A percentile compares a stretch with the other conserved stretches of the same genome.
These are phyloP conservation scores for Zoanthus sociatus DNA, from an alignment of 92 coral and sea anemone species.

Conservation along the genomic window DNA sequence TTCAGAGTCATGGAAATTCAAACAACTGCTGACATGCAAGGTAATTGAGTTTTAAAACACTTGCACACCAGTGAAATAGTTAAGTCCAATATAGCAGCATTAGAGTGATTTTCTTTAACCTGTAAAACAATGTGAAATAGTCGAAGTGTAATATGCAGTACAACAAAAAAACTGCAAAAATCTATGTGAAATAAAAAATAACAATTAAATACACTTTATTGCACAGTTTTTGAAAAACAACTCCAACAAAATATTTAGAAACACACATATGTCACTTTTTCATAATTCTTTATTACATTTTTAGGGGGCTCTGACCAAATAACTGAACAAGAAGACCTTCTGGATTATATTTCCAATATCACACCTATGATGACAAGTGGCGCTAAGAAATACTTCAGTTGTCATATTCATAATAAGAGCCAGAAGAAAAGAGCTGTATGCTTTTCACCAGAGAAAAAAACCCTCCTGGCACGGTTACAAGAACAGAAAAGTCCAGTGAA, in stretches of 20 bases:
- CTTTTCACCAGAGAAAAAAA: conserved; percentile 4
- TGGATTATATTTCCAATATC: not conserved
- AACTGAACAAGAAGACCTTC: not conserved
- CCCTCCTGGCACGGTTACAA: not conserved
- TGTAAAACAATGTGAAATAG: too few species aligned
- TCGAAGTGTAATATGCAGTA: not conserved
- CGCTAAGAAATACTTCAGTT: not conserved
- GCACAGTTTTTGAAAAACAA: conserved; percentile 11
- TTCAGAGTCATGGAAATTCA: conserved; percentile 20
- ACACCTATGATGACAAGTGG: conserved; percentile 2
- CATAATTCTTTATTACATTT: not conserved
- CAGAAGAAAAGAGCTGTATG: not conserved
- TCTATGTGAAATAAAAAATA: conserved; percentile 1
- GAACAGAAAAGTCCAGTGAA: not conserved
- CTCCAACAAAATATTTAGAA: not conserved
- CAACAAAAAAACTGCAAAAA: not conserved
- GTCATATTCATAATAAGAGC: not conserved
- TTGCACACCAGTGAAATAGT: not conserved
- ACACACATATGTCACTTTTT: not conserved
- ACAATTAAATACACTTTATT: conserved; percentile 1
- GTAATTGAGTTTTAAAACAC: not conserved
- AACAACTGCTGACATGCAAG: not conserved
- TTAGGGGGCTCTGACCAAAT: not conserved
- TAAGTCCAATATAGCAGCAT: not conserved
- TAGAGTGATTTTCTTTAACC: not conserved